A percentile compares a stretch with the other conserved stretches of the same genome.
Evolutionary conservation across 2,797 vertebrate species (phyloP).

Genomic region (Phrynocephalus forsythii): DNA sequence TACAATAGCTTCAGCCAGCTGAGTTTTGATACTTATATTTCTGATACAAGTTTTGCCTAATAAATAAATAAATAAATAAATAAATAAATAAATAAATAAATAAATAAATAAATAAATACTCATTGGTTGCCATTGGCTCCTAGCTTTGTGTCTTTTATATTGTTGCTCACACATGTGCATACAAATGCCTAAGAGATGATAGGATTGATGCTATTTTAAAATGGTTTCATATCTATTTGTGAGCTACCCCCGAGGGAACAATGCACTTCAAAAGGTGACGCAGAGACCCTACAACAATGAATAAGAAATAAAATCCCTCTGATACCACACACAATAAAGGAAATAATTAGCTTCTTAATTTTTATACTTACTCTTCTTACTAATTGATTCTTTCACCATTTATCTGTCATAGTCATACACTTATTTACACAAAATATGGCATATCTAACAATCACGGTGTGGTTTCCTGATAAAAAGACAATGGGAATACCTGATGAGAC

Average conservation of each 20-base stretch:
- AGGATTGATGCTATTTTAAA: background rate
- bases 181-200: too few species aligned
- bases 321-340: background rate
- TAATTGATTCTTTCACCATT: background rate
- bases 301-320: background rate
- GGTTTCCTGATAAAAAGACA: background rate
- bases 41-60: background rate
- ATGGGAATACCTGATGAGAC: conserved; percentile 45
- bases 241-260: background rate
- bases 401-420: conserved; percentile 31
- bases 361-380: background rate
- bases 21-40: background rate
- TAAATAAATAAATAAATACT: too few species aligned
- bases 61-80: too few species aligned
- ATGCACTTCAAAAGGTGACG: background rate
- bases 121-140: background rate
- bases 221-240: background rate
- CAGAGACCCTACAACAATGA: background rate
- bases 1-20: background rate
- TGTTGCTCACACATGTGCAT: background rate
- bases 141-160: background rate
- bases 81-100: background rate
- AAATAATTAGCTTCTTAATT: background rate
- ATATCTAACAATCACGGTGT: conserved; percentile 4
- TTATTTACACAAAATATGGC: conserved; percentile 29